Percentiles rank a stretch among this genome's conserved stretches.
These are phyloP conservation scores for Sterna hirundo DNA, from an alignment of 2,113 vertebrate species.

Conservation along the genomic window DNA sequence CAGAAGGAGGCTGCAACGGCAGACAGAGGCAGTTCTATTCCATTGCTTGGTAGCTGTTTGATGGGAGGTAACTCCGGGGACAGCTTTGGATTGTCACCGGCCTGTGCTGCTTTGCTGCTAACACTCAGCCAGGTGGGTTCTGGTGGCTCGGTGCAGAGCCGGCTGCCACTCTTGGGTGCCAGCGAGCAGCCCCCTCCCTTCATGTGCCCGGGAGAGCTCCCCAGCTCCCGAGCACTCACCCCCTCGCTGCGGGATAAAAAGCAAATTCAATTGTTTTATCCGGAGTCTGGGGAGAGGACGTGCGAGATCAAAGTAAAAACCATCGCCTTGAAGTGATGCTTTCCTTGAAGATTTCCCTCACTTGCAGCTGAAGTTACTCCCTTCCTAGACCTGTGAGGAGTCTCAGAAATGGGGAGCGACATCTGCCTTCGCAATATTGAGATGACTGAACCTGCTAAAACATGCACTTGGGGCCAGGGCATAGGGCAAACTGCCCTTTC, in stretches of 20 bases:
- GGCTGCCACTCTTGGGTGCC: not conserved
- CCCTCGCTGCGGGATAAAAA: not conserved
- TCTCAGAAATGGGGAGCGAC: not conserved
- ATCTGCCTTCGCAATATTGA: accelerated
- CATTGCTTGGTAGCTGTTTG: not conserved
- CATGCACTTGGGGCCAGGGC: not conserved
- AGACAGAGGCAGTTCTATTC: not conserved
- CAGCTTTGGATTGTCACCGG: not conserved
- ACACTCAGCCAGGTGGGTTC: not conserved
- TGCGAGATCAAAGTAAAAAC: constrained; percentile 4
- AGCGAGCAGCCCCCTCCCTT: accelerated
- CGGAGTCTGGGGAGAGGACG: not conserved
- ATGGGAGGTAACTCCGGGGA: not conserved
- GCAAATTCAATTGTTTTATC: constrained; percentile 1
- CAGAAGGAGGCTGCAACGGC: not conserved
- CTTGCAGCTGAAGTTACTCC: not conserved
- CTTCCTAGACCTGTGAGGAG: not conserved
- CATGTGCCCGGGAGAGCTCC: not conserved
- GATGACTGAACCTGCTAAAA: not conserved
- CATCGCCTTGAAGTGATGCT: not conserved
- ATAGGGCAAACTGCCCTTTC: not conserved
- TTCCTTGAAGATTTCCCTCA: not conserved
- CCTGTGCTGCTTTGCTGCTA: not conserved
- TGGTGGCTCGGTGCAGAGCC: not conserved
- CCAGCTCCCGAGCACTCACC: not conserved